Evolutionary conservation across 2,113 vertebrate species (phyloP).

Genomic region (Ginglymostoma cirratum): DNA sequence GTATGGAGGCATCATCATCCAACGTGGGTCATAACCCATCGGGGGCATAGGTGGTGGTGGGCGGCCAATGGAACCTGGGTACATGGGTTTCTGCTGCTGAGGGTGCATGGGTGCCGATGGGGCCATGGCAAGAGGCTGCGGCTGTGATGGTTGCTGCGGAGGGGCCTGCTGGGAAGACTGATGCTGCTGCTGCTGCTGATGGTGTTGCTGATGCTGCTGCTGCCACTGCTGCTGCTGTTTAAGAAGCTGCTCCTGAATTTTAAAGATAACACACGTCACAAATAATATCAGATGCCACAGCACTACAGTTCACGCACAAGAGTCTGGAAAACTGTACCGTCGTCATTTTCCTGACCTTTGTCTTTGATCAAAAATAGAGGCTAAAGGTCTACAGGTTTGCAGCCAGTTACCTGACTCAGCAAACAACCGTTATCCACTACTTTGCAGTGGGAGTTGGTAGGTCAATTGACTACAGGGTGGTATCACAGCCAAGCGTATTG

Average conservation of each 20-base stretch:
- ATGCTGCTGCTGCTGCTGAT: constrained; percentile 54
- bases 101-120: constrained; percentile 54
- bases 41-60: constrained; percentile 62
- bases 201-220: constrained; percentile 54
- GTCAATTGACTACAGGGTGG: background rate
- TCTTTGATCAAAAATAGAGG: background rate
- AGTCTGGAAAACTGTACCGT: background rate
- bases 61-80: constrained; percentile 71
- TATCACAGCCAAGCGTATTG: background rate
- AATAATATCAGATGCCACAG: background rate
- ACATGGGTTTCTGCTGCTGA: constrained; percentile 58
- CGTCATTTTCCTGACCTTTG: too few species aligned
- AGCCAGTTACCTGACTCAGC: background rate
- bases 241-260: constrained; percentile 73
- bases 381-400: background rate
- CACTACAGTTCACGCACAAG: background rate
- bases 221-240: constrained; percentile 69
- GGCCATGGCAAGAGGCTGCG: constrained; percentile 42
- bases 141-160: constrained; percentile 50
- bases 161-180: constrained; percentile 59
- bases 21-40: constrained; percentile 87
- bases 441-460: background rate
- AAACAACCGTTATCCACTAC: background rate
- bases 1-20: constrained; percentile 85
- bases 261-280: background rate